Percentiles rank a stretch among this genome's conserved stretches.
phyloP scores from a whole-genome alignment of 1,140 invertebrate species.

The Ostrea denselamellosa region DNA sequence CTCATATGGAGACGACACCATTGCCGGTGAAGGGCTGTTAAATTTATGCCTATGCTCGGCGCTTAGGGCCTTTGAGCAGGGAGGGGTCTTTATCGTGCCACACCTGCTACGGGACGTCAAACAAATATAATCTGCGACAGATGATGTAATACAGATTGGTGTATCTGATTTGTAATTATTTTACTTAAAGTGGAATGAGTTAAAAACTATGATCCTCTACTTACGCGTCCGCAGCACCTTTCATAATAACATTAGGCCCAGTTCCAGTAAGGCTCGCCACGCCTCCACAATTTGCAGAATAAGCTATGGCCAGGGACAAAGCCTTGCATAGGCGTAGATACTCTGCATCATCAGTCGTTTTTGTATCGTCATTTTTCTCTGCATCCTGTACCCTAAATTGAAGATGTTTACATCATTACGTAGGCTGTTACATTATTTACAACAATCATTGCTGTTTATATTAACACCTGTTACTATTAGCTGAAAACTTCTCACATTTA shows the following conservation, averaged over 20 bases:
- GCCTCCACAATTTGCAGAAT: slow-evolving; percentile 89
- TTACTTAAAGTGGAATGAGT: background rate
- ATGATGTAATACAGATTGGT: too few relatives aligned
- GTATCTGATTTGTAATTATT: background rate
- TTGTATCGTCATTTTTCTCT: background rate
- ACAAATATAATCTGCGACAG: too few relatives aligned
- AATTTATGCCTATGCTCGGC: too few relatives aligned
- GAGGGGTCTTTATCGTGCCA: too few relatives aligned
- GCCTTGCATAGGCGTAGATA: slow-evolving; percentile 69
- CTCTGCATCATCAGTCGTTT: slow-evolving; percentile 48
- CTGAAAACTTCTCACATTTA: too few relatives aligned
- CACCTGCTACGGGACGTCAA: too few relatives aligned
- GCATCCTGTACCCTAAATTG: background rate
- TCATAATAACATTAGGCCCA: slow-evolving; percentile 91
- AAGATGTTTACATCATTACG: background rate
- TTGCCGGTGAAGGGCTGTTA: too few relatives aligned
- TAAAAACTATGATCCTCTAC: background rate
- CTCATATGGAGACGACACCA: too few relatives aligned
- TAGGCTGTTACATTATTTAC: too few relatives aligned
- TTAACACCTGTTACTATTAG: too few relatives aligned
- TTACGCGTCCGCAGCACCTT: slow-evolving; percentile 66
- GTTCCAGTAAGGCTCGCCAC: slow-evolving; percentile 92
- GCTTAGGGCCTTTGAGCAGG: too few relatives aligned
- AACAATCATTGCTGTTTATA: too few relatives aligned
- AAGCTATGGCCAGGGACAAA: slow-evolving; percentile 85